phyloP scores from a whole-genome alignment of 2,888 invertebrate genomes.

The Mechanitis messenoides region DNA sequence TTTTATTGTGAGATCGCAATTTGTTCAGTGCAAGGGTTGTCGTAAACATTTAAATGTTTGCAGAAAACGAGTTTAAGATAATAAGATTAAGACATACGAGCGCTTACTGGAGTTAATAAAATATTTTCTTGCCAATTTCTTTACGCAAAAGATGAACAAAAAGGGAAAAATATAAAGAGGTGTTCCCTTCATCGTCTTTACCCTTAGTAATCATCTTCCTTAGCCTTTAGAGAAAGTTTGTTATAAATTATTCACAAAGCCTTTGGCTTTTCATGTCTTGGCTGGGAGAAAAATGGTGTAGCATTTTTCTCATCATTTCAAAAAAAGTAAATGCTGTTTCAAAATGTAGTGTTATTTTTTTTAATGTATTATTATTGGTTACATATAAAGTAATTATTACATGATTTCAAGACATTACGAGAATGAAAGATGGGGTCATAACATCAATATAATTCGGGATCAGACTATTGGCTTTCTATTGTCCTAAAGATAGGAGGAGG shows the following conservation, averaged over 20 bases:
- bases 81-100: constrained; percentile 31
- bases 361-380: too few species aligned
- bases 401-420: too few species aligned
- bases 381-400: too few species aligned
- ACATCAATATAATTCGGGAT: too few species aligned
- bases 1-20: too few species aligned
- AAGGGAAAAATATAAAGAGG: constrained; percentile 30
- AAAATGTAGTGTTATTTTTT: too few species aligned
- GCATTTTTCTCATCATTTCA: too few species aligned
- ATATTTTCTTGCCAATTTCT: constrained; percentile 35
- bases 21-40: background rate
- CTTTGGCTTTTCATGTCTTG: constrained; percentile 25
- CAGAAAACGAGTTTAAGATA: constrained; percentile 19
- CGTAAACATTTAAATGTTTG: constrained; percentile 17
- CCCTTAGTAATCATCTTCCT: constrained; percentile 28
- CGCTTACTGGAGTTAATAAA: constrained; percentile 31
- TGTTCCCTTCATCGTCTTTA: constrained; percentile 30
- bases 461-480: too few species aligned
- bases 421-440: too few species aligned
- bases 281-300: constrained; percentile 26
- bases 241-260: constrained; percentile 32
- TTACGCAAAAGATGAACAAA: constrained; percentile 31
- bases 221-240: constrained; percentile 27
- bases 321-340: too few species aligned
- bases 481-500: too few species aligned